These are phyloP conservation scores for Drosophila colorata DNA, from an alignment of 2,888 invertebrate genomes.

Conservation along the genomic window DNA sequence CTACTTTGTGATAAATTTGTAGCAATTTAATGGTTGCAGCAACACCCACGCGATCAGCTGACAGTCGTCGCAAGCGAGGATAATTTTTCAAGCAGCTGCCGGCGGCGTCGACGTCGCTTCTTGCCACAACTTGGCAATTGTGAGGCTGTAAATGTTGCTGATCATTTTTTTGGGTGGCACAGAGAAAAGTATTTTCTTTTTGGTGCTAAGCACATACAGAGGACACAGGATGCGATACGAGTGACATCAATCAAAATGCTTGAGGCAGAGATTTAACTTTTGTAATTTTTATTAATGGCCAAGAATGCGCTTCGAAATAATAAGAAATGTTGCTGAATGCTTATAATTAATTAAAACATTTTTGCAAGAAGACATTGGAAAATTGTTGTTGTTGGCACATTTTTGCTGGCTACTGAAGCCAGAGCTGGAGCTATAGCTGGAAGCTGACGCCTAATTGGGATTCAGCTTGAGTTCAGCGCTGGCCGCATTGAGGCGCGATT, in stretches of 20 bases:
- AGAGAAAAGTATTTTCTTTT: conserved; percentile 5
- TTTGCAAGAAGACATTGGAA: conserved; percentile 50
- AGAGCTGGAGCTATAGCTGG: not conserved
- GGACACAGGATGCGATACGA: too few relatives aligned
- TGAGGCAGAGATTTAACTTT: conserved; percentile 47
- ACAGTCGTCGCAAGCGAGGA: conserved; percentile 40
- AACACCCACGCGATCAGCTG: conserved; percentile 70
- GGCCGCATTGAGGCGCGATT: conserved; percentile 76
- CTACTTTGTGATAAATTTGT: conserved; percentile 72
- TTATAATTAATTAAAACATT: conserved; percentile 51
- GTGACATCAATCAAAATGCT: conserved; percentile 50
- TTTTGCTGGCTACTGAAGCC: conserved; percentile 22
- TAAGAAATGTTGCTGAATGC: conserved; percentile 39
- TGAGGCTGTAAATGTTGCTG: conserved; percentile 54
- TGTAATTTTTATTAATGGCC: conserved; percentile 75
- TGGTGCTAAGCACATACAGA: not conserved
- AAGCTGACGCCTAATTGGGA: conserved; percentile 65
- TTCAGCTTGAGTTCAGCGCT: conserved; percentile 79
- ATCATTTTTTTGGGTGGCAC: conserved; percentile 41
- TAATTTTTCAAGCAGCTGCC: conserved; percentile 62
- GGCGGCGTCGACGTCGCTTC: not conserved
- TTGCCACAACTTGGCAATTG: conserved; percentile 15
- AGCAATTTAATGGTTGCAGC: conserved; percentile 62
- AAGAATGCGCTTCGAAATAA: conserved; percentile 49
- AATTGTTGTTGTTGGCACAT: conserved; percentile 52